Evolutionary conservation across 2,888 invertebrate species (phyloP), one percentile per base, ranked within the genome.

Genomic region (Catocala fraxini): DNA sequence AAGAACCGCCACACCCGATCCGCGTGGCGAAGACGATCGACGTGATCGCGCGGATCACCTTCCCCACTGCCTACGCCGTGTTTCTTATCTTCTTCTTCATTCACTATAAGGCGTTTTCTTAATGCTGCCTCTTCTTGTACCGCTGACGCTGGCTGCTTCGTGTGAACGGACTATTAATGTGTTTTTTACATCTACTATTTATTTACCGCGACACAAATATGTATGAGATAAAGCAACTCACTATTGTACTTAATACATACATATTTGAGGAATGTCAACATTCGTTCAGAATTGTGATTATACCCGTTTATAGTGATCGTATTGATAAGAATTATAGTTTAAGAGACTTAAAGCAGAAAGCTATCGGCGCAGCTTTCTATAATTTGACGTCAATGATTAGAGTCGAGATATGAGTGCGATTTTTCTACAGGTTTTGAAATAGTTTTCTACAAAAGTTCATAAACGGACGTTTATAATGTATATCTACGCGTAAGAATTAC

Each of bases 31-130:
- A 98, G 95, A 98, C 98, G 66, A 98, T 98, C 90, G 98, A 98
- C 95, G 98, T 98, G 81, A 98, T 98, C 88, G 98, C 98, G 67
- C 96, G 98, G 91, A 97, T 98, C 91, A 98, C 98, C 81, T 98
- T 98, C 95, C 98, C 98, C 81, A 96, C 97, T 82, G 98, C 98
- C 86, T 98, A 98, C 94, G 97, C 98, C 88, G 96, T 98, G 89
- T 98, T 98, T 95, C 96, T 98, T 86, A 97, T 98, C 90, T 98
- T 98, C 95, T 98, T 98, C 96, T 98, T 98, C 95, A 97, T 98
- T 87, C 98, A 98, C 95, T 98, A 98, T 95, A 98, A 97, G 93
- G 97, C 97, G 94, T 97, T 97, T 89, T 96, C 96, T 93, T 96
- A 96, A 95, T 94, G 89, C 89, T 87, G 88, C 86, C 88, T 84